phyloP scores from a whole-genome alignment of 2,888 invertebrate species.

The Ormyrus pomaceus region DNA sequence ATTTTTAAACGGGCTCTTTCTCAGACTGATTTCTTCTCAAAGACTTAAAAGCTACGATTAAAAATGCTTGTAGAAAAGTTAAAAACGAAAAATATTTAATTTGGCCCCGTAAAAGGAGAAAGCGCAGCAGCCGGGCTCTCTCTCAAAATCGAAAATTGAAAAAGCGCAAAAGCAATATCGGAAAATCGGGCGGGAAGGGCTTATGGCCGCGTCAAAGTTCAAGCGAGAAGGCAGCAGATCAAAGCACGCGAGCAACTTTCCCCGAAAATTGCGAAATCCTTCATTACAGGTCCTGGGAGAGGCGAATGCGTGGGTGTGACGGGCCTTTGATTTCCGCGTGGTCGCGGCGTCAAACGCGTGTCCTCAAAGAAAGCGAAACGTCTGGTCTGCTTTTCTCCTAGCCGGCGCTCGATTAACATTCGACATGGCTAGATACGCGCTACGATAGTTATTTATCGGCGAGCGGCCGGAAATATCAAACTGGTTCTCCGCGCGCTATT shows the following conservation, averaged over 20 bases:
- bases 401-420: conserved; percentile 31
- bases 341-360: conserved; percentile 44
- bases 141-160: conserved; percentile 1
- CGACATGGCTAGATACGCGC: conserved; percentile 4
- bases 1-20: neutral
- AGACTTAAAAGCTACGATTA: no score
- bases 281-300: conserved; percentile 35
- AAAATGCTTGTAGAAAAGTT: no score
- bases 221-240: conserved; percentile 13
- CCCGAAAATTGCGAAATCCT: conserved; percentile 53
- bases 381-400: conserved; percentile 19
- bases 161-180: conserved; percentile 40
- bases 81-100: no score
- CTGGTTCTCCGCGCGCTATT: conserved; percentile 16
- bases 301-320: conserved; percentile 47
- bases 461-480: conserved; percentile 45
- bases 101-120: no score
- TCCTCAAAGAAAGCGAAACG: neutral
- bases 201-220: neutral
- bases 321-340: conserved; percentile 51
- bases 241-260: conserved; percentile 41
- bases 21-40: no score
- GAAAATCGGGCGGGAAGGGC: conserved; percentile 35
- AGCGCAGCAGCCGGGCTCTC: no score
- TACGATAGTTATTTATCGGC: conserved; percentile 39